Conservation (phyloP, 1,140 invertebrate species). For the Aradophagus sp. region DNA sequence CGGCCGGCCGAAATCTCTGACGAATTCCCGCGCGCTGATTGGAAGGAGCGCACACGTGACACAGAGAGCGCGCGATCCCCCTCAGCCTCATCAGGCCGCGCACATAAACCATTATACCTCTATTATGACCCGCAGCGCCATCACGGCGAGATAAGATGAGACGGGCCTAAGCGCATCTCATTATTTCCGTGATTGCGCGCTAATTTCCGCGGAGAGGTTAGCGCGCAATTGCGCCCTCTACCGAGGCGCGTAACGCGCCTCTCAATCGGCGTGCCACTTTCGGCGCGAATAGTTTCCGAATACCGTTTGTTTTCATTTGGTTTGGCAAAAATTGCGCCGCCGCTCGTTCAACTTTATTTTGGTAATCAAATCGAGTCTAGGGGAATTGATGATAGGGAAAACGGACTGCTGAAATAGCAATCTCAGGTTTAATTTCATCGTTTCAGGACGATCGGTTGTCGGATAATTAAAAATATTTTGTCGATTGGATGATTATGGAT, state of each 20-base stretch:
- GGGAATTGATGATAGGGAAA: too few species aligned
- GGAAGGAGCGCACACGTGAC: conserved; percentile 60
- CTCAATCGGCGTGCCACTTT: neutral
- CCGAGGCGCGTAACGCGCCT: neutral
- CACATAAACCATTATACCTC: conserved; percentile 34
- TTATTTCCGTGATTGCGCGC: conserved; percentile 28
- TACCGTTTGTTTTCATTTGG: too few species aligned
- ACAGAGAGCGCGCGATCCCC: conserved; percentile 35
- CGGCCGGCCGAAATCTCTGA: conserved; percentile 50
- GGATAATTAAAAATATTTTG: too few species aligned
- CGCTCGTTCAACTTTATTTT: too few species aligned
- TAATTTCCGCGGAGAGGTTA: conserved; percentile 30
- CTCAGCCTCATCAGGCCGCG: conserved; percentile 26
- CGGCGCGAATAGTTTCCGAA: too few species aligned
- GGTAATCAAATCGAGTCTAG: too few species aligned
- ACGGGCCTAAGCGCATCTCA: conserved; percentile 33
- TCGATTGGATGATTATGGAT: too few species aligned
- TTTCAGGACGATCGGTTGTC: too few species aligned
- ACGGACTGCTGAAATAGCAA: too few species aligned
- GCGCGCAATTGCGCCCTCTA: conserved; percentile 23
- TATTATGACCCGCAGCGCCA: conserved; percentile 31
- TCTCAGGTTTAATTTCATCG: too few species aligned
- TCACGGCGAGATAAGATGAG: conserved; percentile 33
- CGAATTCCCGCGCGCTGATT: conserved; percentile 57
- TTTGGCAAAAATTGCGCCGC: too few species aligned